phyloP scores from a whole-genome alignment of 2,888 invertebrate species.

The Morinoia aosen region DNA sequence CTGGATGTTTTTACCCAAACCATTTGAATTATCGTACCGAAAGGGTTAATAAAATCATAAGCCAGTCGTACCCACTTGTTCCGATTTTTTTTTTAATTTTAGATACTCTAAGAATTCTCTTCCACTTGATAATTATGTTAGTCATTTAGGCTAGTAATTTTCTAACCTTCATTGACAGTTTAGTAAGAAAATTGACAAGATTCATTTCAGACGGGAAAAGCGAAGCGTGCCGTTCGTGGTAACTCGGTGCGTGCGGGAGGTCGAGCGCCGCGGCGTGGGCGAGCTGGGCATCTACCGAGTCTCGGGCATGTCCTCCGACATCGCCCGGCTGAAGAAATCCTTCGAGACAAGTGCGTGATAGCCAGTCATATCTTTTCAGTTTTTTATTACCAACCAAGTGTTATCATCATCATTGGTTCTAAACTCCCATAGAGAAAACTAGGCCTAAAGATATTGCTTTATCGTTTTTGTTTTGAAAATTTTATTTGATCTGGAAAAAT shows the following conservation, averaged over 20 bases:
- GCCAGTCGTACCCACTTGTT: conserved; percentile 55
- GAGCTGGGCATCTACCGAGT: conserved; percentile 95
- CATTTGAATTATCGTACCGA: too few relatives aligned
- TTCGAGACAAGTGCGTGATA: conserved; percentile 87
- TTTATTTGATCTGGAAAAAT: not conserved
- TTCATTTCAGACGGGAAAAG: conserved; percentile 71
- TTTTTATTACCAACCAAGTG: not conserved
- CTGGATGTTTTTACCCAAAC: too few relatives aligned
- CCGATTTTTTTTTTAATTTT: not conserved
- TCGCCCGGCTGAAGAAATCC: conserved; percentile 88
- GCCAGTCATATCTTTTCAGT: not conserved
- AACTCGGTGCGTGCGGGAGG: conserved; percentile 91
- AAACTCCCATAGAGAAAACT: not conserved
- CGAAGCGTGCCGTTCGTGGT: conserved; percentile 84
- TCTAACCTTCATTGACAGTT: too few relatives aligned
- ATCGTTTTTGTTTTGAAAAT: not conserved
- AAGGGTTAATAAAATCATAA: conserved; percentile 56
- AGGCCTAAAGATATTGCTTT: too few relatives aligned
- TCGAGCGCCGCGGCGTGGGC: conserved; percentile 89
- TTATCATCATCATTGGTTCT: not conserved
- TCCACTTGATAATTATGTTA: not conserved
- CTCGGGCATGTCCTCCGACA: conserved; percentile 92
- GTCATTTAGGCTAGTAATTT: not conserved
- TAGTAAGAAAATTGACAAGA: not conserved
- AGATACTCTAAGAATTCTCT: not conserved